Conservation (phyloP, 35 echinoderm and acorn worm species). For the Ophiothrix spiculata region DNA sequence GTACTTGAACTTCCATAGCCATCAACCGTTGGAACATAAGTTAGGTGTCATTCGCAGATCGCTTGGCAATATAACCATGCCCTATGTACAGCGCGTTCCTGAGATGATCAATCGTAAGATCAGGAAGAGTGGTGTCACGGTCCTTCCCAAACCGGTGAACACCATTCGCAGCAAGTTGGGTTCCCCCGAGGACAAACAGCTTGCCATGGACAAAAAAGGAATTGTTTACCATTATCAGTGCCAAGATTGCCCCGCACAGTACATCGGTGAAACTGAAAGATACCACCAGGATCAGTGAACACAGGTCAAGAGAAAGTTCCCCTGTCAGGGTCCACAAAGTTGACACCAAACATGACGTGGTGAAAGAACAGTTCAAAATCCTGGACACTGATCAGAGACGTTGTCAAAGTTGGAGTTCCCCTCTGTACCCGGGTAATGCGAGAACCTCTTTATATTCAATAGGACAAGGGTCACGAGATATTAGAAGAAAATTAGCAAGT, state of each 20-base stretch:
- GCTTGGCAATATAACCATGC: neutral
- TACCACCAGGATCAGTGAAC: no score
- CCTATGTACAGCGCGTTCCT: neutral
- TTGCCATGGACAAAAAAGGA: neutral
- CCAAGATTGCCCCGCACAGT: neutral
- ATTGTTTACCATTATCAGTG: neutral
- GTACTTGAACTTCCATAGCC: slow-evolving; percentile 27
- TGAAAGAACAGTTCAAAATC: no score
- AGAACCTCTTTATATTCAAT: no score
- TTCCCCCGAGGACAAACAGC: neutral
- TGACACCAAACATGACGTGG: no score
- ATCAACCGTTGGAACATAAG: slow-evolving; percentile 39
- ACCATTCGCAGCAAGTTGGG: neutral
- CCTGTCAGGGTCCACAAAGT: no score
- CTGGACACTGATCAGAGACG: no score
- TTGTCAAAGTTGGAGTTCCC: no score
- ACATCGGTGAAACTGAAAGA: neutral
- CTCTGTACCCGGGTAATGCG: no score
- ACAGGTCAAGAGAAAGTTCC: no score
- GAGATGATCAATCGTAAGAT: neutral
- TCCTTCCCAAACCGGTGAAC: neutral
- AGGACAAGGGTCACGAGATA: no score
- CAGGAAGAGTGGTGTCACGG: neutral
- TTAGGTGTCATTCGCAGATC: slow-evolving; percentile 23
- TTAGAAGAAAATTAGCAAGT: no score